Evolutionary conservation across 2,888 invertebrate genomes (phyloP).

Genomic region (Leptarthrus brevirostris): DNA sequence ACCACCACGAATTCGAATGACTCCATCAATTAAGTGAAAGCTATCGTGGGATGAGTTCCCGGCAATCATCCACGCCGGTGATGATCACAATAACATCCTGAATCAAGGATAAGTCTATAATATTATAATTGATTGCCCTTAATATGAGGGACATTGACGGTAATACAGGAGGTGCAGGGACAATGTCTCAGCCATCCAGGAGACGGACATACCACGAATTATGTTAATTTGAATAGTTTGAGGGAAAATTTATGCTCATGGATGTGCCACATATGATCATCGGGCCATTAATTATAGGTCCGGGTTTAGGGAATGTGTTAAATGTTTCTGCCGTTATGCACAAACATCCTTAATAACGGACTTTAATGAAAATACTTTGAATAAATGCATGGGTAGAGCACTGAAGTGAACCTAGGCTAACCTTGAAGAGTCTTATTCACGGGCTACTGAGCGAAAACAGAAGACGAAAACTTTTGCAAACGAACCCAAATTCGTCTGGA

Average conservation of each 20-base stretch:
- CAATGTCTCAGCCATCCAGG: conserved; percentile 8
- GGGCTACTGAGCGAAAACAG: conserved; percentile 25
- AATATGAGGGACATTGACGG: background rate
- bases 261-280: conserved; percentile 58
- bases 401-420: no score
- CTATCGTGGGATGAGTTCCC: background rate
- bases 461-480: background rate
- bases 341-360: conserved; percentile 34
- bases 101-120: conserved; percentile 54
- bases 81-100: conserved; percentile 55
- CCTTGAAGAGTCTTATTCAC: background rate
- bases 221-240: conserved; percentile 57
- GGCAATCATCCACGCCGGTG: conserved; percentile 43
- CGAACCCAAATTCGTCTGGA: conserved; percentile 13
- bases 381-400: background rate
- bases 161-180: background rate
- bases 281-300: conserved; percentile 57
- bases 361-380: conserved; percentile 20
- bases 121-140: conserved; percentile 54
- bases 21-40: conserved; percentile 38
- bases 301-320: conserved; percentile 50
- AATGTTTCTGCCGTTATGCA: conserved; percentile 26
- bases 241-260: conserved; percentile 57
- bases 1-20: background rate
- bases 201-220: conserved; percentile 55